These are phyloP conservation scores for Semicossyphus pulcher DNA, from an alignment of 2,113 vertebrate species.

Conservation along the genomic window DNA sequence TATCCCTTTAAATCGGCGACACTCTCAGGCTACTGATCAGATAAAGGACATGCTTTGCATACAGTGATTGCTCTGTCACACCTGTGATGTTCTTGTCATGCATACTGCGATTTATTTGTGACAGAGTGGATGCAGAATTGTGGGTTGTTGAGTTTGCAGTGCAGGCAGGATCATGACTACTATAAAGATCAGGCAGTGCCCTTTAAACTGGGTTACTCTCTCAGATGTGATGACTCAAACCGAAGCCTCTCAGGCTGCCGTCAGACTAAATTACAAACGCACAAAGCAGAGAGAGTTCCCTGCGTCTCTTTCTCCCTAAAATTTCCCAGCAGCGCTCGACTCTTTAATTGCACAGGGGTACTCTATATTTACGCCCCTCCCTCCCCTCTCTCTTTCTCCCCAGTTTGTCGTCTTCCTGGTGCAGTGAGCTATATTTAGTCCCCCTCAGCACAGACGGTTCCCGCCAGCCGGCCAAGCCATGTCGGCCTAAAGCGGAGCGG, in stretches of 20 bases:
- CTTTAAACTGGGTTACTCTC: slow-evolving; percentile 36
- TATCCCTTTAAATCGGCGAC: background rate
- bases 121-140: background rate
- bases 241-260: slow-evolving; percentile 30
- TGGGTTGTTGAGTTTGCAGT: background rate
- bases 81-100: background rate
- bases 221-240: slow-evolving; percentile 54
- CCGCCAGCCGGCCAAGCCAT: slow-evolving; percentile 63
- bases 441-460: slow-evolving; percentile 62
- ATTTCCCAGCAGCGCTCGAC: slow-evolving; percentile 57
- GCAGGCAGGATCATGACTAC: slow-evolving; percentile 13
- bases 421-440: slow-evolving; percentile 78
- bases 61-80: background rate
- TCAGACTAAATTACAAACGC: slow-evolving; percentile 49
- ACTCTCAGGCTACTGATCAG: background rate
- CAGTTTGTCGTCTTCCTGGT: slow-evolving; percentile 68
- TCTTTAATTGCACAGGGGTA: slow-evolving; percentile 73
- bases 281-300: slow-evolving; percentile 44
- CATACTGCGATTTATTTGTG: background rate
- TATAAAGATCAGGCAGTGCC: slow-evolving; percentile 31
- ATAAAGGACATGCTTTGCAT: background rate
- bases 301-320: slow-evolving; percentile 33
- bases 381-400: slow-evolving; percentile 11
- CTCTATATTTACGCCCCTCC: slow-evolving; percentile 71
- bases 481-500: slow-evolving; percentile 47